A percentile compares a stretch with the other conserved stretches of the same genome.
Conservation (phyloP, 2,888 invertebrate species). For the Periphyllus acericola region DNA sequence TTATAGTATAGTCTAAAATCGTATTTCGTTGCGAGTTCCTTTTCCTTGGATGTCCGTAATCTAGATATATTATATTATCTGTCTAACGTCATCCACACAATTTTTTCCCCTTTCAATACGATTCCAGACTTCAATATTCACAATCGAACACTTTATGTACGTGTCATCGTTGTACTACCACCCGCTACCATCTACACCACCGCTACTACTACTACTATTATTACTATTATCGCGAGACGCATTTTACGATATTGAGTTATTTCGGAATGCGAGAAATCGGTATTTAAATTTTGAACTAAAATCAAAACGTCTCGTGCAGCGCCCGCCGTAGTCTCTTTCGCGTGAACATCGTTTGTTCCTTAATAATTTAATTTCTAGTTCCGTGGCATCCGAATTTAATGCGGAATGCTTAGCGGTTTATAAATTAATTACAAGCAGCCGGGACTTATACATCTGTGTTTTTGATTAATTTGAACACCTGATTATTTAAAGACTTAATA, state of each 20-base stretch:
- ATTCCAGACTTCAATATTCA: neutral
- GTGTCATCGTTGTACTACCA: neutral
- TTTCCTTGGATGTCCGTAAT: neutral
- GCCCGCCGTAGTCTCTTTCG: neutral
- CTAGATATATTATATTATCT: neutral
- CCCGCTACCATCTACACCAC: too few relatives aligned
- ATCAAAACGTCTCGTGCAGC: neutral
- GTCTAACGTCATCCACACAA: neutral
- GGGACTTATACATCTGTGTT: neutral
- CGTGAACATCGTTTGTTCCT: neutral
- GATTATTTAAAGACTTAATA: neutral
- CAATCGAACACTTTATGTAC: neutral
- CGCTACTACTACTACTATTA: neutral
- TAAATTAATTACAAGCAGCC: slow-evolving; percentile 30
- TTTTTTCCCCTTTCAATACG: neutral
- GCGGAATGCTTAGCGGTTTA: neutral
- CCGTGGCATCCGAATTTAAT: neutral
- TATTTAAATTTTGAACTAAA: neutral
- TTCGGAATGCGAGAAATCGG: neutral
- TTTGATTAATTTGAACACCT: slow-evolving; percentile 35
- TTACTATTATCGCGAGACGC: neutral
- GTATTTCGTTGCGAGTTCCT: neutral
- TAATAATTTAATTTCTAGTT: slow-evolving; percentile 21
- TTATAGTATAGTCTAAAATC: neutral
- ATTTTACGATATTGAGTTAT: neutral